Evolutionary conservation across 64 coral and sea anemone species (phyloP), one percentile per base, ranked within the genome.

Genomic region (Stylophora pistillata): DNA sequence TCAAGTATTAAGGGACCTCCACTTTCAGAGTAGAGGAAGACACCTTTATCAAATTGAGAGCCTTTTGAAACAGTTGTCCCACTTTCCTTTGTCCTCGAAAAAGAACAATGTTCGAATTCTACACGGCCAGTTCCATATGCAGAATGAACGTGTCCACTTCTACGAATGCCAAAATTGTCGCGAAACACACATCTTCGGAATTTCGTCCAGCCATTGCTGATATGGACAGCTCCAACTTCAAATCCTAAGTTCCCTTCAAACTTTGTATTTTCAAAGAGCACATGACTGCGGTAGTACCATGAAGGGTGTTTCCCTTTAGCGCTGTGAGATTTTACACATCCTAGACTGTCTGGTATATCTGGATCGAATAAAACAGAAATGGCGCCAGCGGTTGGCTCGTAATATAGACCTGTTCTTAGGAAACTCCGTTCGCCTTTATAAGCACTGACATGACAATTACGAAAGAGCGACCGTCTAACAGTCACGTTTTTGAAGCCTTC

Each of bases 111-210:
- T 61, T 57, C 27, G 53, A 79, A 79, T 17, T 60, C 56, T 16
- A 79, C 77, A 17, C 15, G 77, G 6, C 77, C 56, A 58, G 77
- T 79, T 79, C 77, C 77, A 60, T 18, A 79, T 9, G 77, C 77
- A 9, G 77, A 30, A 60, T 79, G 31, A 56, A 85, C 34, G 15
- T 85, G 82, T 54, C 82, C 82, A 85, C 20, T 18, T 41, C 14
- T 11, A 3, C 17, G 15, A 72, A 13, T 71, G 12, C 25, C 82
- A 29, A 71, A 85, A 15, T 85, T 85, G 62, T 85, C 10, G 4
- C 3, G 10, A 33, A 85, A 85, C 4, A 14, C 15, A 28, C 82
- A 85, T 71, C 63, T 53, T 9, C 26, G 27, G 25, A 85, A 72
- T 10, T 2, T 68, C 27, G 69, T 72, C 33, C 17, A 27, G 13